Evolutionary conservation across 2,113 vertebrate species (phyloP).

Genomic region (Semnornis frantzii): DNA sequence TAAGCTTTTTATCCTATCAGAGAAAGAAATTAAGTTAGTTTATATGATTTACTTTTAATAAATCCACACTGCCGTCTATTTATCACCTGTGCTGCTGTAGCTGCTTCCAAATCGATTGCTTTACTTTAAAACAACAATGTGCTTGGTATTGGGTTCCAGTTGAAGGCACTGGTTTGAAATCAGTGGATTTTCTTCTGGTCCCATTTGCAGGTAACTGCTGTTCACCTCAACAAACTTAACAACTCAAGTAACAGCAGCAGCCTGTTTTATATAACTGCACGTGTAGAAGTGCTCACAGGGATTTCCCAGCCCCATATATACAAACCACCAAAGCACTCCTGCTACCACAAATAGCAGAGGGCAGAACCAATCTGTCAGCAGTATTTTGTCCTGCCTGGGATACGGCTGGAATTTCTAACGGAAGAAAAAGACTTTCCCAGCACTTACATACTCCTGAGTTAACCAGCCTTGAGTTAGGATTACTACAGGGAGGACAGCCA

Average conservation of each 20-base stretch:
- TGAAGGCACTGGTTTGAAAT: not conserved
- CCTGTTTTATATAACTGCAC: not conserved
- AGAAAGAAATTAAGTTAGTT: constrained; percentile 52
- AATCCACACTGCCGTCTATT: constrained; percentile 51
- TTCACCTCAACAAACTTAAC: not conserved
- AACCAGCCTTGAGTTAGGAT: not conserved
- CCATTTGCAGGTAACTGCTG: not conserved
- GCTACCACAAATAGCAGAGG: not conserved
- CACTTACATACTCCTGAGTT: not conserved
- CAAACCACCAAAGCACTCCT: not conserved
- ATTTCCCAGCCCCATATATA: not conserved
- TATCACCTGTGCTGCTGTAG: not conserved
- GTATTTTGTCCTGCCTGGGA: not conserved
- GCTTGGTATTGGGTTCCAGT: not conserved
- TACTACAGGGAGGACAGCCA: not conserved
- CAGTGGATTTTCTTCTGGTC: not conserved
- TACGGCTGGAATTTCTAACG: not conserved
- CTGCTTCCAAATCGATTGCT: not conserved
- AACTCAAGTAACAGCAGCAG: not conserved
- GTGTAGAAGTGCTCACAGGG: not conserved
- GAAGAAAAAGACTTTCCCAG: not conserved
- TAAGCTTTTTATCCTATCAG: constrained; percentile 51
- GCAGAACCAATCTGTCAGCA: constrained; percentile 8
- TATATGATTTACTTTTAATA: constrained; percentile 42
- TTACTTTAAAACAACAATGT: not conserved